phyloP scores from a whole-genome alignment of 2,888 invertebrate genomes.

The Hyles lineata region DNA sequence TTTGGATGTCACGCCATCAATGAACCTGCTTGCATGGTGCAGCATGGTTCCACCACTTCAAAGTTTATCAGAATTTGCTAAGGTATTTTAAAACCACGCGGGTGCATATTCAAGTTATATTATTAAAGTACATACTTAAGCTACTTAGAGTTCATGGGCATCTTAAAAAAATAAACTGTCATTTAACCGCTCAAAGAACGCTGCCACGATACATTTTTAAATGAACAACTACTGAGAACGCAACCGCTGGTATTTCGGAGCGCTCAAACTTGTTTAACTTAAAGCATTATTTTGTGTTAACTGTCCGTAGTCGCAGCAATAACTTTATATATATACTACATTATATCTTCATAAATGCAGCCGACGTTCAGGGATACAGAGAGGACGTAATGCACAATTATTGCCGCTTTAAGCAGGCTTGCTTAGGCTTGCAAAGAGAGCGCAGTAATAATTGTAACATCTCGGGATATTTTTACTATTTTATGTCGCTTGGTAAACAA shows the following conservation, averaged over 20 bases:
- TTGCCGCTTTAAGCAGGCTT: slow-evolving; percentile 50
- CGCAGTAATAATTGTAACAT: slow-evolving; percentile 47
- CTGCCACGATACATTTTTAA: background rate
- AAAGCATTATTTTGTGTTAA: slow-evolving; percentile 47
- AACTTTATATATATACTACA: slow-evolving; percentile 56
- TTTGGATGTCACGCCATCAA: too few species aligned
- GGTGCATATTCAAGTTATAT: too few species aligned
- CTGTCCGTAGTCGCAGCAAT: slow-evolving; percentile 48
- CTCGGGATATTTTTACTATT: slow-evolving; percentile 39
- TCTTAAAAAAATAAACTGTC: background rate
- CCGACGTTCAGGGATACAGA: slow-evolving; percentile 54
- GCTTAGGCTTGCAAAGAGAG: slow-evolving; percentile 11
- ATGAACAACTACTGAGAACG: background rate
- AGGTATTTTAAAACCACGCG: too few species aligned
- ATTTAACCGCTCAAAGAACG: background rate
- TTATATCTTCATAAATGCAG: slow-evolving; percentile 70
- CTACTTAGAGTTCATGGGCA: too few species aligned
- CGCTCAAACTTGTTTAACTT: slow-evolving; percentile 46
- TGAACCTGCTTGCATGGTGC: too few species aligned
- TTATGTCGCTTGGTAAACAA: slow-evolving; percentile 28
- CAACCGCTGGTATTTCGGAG: slow-evolving; percentile 41
- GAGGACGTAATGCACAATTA: slow-evolving; percentile 65
- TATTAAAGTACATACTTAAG: too few species aligned
- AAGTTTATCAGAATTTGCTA: background rate
- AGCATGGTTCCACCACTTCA: background rate